Conservation (phyloP, 2,888 invertebrate species). For the Abscondita cerata region DNA sequence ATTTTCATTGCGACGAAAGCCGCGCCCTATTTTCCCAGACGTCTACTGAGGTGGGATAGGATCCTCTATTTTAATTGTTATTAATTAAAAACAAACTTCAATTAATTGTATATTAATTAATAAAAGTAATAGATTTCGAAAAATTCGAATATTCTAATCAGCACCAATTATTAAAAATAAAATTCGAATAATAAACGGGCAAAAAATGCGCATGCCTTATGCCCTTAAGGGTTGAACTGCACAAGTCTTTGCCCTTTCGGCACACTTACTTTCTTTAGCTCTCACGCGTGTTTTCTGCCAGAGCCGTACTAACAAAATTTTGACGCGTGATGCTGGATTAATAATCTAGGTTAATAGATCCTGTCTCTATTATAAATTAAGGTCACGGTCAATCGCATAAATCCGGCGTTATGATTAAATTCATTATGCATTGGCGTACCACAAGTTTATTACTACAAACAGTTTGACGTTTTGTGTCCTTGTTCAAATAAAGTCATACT, state of each 20-base stretch:
- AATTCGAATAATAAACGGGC: too few species aligned
- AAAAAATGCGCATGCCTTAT: slow-evolving; percentile 8
- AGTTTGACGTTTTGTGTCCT: too few species aligned
- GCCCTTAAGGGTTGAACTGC: slow-evolving; percentile 5
- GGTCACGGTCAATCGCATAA: neutral
- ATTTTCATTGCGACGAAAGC: slow-evolving; percentile 16
- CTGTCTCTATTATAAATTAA: neutral
- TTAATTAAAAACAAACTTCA: too few species aligned
- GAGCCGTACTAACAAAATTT: neutral
- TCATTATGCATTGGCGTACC: neutral
- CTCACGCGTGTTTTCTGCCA: neutral
- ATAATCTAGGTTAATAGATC: too few species aligned
- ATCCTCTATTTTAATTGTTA: slow-evolving; percentile 11
- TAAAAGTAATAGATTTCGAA: too few species aligned
- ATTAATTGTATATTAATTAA: too few species aligned
- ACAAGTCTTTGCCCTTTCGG: slow-evolving; percentile 7
- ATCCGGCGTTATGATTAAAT: too few species aligned
- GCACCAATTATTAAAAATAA: neutral
- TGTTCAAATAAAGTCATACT: too few species aligned
- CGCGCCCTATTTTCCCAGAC: slow-evolving; percentile 25
- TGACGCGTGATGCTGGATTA: too few species aligned
- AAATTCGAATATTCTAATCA: too few species aligned
- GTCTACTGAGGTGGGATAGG: slow-evolving; percentile 17
- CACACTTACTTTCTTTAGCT: neutral
- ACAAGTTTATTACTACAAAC: neutral